Percentiles rank a stretch among this genome's conserved stretches.
phyloP scores from a whole-genome alignment of 2,888 invertebrate species.

The Hymenopus coronatus region DNA sequence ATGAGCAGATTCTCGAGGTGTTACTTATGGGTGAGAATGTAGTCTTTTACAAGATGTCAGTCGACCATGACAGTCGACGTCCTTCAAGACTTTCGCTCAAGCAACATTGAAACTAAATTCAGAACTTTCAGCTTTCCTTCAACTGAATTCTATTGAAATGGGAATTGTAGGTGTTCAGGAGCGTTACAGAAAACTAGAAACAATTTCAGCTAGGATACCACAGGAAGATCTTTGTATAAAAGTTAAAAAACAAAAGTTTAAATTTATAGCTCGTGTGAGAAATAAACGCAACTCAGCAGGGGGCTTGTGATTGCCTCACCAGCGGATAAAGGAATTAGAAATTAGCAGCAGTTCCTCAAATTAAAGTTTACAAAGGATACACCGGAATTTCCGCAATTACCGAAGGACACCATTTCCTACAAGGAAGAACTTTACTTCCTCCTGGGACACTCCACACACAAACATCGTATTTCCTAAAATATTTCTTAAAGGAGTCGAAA shows the following conservation, averaged over 20 bases:
- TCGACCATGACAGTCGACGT: too few species aligned
- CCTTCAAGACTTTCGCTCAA: too few species aligned
- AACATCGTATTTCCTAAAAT: not conserved
- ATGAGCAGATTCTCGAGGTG: too few species aligned
- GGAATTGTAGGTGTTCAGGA: too few species aligned
- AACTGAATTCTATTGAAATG: too few species aligned
- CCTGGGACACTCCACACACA: not conserved
- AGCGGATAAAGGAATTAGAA: not conserved
- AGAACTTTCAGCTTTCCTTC: too few species aligned
- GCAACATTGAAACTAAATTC: too few species aligned
- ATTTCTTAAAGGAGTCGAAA: too few species aligned
- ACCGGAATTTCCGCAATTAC: not conserved
- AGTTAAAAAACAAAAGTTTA: not conserved
- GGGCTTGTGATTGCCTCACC: not conserved
- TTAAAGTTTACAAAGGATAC: not conserved
- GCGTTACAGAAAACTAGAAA: too few species aligned
- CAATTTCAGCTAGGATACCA: too few species aligned
- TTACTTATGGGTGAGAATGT: too few species aligned
- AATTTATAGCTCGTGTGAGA: not conserved
- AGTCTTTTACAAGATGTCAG: too few species aligned
- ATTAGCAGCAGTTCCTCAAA: not conserved
- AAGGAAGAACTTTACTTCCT: not conserved
- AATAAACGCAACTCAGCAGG: not conserved
- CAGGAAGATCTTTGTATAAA: not conserved
- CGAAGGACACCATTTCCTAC: not conserved